Evolutionary conservation across 2,888 invertebrate species (phyloP).

Genomic region (Drosophila vallismaia): DNA sequence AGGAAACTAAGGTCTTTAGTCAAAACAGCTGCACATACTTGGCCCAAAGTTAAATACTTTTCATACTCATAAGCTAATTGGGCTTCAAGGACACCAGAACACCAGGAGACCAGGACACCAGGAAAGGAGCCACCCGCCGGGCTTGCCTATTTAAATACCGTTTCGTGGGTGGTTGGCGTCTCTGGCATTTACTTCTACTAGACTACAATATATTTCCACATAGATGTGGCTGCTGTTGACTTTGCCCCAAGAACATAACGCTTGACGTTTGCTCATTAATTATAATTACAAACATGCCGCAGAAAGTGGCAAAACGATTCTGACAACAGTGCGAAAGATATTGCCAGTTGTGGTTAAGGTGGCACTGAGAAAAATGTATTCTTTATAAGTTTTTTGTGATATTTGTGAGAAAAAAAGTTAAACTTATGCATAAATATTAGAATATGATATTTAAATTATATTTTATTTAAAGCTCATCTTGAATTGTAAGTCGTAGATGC

Average conservation of each 20-base stretch:
- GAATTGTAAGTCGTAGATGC: background rate
- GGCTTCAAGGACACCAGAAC: conserved; percentile 29
- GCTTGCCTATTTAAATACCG: conserved; percentile 27
- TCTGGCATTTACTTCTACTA: background rate
- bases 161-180: background rate
- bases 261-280: conserved; percentile 67
- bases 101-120: too few relatives aligned
- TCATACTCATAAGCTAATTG: conserved; percentile 54
- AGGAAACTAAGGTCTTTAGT: conserved; percentile 1
- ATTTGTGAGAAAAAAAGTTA: background rate
- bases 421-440: background rate
- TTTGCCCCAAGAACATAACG: conserved; percentile 37
- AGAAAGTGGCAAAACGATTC: conserved; percentile 34
- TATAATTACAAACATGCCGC: conserved; percentile 64
- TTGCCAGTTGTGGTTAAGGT: conserved; percentile 14
- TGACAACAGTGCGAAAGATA: conserved; percentile 22
- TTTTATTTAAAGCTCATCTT: background rate
- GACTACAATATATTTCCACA: conserved; percentile 13
- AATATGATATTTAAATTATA: background rate
- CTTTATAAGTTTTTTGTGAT: background rate
- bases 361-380: background rate
- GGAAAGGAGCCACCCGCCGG: conserved; percentile 32
- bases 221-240: conserved; percentile 31
- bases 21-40: conserved; percentile 11
- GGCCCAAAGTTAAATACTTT: conserved; percentile 8